These are phyloP conservation scores for Euplexia lucipara DNA, from an alignment of 2,888 invertebrate species.

Conservation along the genomic window DNA sequence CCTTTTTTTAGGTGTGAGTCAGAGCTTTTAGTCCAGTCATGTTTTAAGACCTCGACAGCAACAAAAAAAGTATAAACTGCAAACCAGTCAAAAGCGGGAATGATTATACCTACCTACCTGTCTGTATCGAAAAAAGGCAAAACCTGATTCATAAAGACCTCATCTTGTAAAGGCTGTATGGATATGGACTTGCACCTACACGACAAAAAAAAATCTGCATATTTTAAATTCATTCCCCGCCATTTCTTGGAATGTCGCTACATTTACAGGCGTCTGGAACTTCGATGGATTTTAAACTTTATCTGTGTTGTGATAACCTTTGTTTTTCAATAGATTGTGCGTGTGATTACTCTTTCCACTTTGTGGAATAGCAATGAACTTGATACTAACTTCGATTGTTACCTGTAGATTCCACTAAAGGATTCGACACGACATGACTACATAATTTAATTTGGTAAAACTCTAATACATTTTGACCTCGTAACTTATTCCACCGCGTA, in stretches of 20 bases:
- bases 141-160: constrained; percentile 45
- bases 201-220: constrained; percentile 50
- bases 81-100: constrained; percentile 8
- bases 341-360: constrained; percentile 24
- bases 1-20: not conserved
- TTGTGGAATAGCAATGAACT: constrained; percentile 55
- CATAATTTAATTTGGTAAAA: not conserved
- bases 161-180: constrained; percentile 28
- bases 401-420: constrained; percentile 23
- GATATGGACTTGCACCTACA: not conserved
- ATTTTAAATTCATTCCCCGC: constrained; percentile 55
- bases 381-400: constrained; percentile 38
- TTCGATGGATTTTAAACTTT: constrained; percentile 41
- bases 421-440: constrained; percentile 5
- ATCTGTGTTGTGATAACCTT: rapidly evolving
- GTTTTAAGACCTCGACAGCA: not conserved
- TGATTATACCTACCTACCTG: constrained; percentile 14
- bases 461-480: not conserved
- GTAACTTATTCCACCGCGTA: not conserved
- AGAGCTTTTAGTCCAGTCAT: constrained; percentile 9
- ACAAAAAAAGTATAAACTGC: no score
- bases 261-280: constrained; percentile 20
- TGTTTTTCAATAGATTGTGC: constrained; percentile 13
- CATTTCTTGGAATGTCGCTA: constrained; percentile 60
- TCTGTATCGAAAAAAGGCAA: constrained; percentile 37